These are phyloP conservation scores for Cyprichromis sp. DNA, from an alignment of 2,113 vertebrate genomes.

Conservation along the genomic window DNA sequence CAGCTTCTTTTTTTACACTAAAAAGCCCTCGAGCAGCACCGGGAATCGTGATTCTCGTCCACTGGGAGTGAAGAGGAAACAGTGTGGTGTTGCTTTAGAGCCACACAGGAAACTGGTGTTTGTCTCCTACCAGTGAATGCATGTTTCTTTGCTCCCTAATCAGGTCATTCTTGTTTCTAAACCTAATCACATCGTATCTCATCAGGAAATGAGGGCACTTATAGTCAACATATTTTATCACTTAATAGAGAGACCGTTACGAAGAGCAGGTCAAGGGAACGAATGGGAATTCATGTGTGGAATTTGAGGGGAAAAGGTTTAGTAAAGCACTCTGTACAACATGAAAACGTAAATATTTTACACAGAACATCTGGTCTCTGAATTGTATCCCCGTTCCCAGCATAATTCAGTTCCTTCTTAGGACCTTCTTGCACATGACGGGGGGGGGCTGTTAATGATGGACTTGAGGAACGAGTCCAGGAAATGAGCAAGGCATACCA, in stretches of 20 bases:
- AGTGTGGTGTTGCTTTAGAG: neutral
- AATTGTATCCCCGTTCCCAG: fast-evolving
- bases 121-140: neutral
- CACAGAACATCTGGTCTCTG: neutral
- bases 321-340: neutral
- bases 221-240: neutral
- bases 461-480: neutral
- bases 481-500: neutral
- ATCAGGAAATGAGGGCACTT: neutral
- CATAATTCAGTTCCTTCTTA: neutral
- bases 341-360: neutral
- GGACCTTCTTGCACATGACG: neutral
- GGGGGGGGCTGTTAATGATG: neutral
- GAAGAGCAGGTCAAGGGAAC: neutral
- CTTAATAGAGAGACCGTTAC: neutral
- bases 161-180: neutral
- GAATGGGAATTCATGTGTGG: neutral
- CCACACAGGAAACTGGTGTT: neutral
- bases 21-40: neutral
- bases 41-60: neutral
- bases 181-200: neutral
- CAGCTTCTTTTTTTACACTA: neutral
- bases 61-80: neutral
- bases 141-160: neutral
- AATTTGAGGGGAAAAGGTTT: fast-evolving